Evolutionary conservation across 2,797 vertebrate genomes (phyloP), one percentile per base, ranked within the genome.

Genomic region (Amphiprion clarkii): DNA sequence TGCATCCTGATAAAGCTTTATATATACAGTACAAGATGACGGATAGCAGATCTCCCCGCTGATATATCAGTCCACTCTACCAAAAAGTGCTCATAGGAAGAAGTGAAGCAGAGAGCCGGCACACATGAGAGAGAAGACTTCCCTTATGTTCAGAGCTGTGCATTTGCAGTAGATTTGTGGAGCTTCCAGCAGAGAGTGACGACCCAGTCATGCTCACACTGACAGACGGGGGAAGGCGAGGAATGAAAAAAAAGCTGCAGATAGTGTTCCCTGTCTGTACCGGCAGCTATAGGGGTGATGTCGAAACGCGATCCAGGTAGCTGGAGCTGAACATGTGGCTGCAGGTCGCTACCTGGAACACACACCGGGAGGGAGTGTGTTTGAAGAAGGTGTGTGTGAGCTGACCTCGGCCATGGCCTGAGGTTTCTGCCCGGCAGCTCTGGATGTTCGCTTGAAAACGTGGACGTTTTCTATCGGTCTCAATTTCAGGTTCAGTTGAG

Each of bases 311-410:
- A 91, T 63, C 78, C 55, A 40, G 68, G 80, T 60, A 71, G 56
- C 62, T 61, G 71, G 44, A 71, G 59, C 54, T 60, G 40, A 89
- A 84, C 93, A 70, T 93, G 93, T 93, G 84, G 81, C 75, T 88
- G 86, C 93, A 94, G 78, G 94, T 94, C 53, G 57, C 21, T 40
- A 55, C 36, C 69, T 75, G 60, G 53, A 79, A 48, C 71, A 68
- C 69, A 72, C 72, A 52, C 67, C 2, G 21, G 27, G 33, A 13
- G n/a, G 42, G 48, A 42, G 31, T 23, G 46, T 8, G 4, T 11
- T 1, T 42, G 27, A 14, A 48, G 33, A 36, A 25, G 8, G 36
- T 23, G 44, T 58, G 52, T 27, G 27, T 19, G 25, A 46, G 27
- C 39, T 66, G 74, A 74, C 57, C 74, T 67, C 67, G 36, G 66